phyloP scores from a whole-genome alignment of 2,888 invertebrate species.

The Chrysodeixis includens region DNA sequence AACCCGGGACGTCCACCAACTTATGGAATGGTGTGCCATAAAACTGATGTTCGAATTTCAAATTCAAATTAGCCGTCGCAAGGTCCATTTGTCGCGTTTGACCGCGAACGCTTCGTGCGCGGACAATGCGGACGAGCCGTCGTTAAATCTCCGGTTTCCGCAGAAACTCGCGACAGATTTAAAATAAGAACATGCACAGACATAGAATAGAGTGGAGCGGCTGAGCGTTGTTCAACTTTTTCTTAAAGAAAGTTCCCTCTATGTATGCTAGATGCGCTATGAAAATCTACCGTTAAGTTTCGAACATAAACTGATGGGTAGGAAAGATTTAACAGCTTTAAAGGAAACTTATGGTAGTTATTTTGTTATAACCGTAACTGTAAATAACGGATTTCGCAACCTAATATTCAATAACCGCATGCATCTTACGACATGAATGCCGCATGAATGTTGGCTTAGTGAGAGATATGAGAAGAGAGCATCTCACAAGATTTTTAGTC shows the following conservation, averaged over 20 bases:
- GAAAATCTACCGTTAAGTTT: conserved; percentile 22
- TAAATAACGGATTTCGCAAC: neutral
- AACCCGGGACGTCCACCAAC: conserved; percentile 50
- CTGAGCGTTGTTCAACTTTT: conserved; percentile 27
- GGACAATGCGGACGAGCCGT: conserved; percentile 86
- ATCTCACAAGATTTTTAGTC: conserved; percentile 57
- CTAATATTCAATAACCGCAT: neutral
- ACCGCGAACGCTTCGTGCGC: conserved; percentile 79
- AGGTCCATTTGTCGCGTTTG: conserved; percentile 73
- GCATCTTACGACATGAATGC: neutral
- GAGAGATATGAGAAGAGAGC: conserved; percentile 35
- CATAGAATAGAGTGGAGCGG: conserved; percentile 66
- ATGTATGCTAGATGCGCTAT: conserved; percentile 8
- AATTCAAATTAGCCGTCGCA: conserved; percentile 85
- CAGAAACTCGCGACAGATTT: conserved; percentile 83
- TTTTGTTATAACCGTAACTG: neutral
- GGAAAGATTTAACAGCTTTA: conserved; percentile 14
- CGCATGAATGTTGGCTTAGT: neutral
- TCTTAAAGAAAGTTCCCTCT: conserved; percentile 7
- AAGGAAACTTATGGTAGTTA: neutral
- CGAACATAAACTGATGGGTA: conserved; percentile 18
- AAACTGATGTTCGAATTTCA: conserved; percentile 69
- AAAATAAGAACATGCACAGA: conserved; percentile 83
- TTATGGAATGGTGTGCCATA: conserved; percentile 65
- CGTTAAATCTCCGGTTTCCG: conserved; percentile 87